A percentile compares a stretch with the other conserved stretches of the same genome.
These are phyloP conservation scores for Morinoia aosen DNA, from an alignment of 2,888 invertebrate species.

Conservation along the genomic window DNA sequence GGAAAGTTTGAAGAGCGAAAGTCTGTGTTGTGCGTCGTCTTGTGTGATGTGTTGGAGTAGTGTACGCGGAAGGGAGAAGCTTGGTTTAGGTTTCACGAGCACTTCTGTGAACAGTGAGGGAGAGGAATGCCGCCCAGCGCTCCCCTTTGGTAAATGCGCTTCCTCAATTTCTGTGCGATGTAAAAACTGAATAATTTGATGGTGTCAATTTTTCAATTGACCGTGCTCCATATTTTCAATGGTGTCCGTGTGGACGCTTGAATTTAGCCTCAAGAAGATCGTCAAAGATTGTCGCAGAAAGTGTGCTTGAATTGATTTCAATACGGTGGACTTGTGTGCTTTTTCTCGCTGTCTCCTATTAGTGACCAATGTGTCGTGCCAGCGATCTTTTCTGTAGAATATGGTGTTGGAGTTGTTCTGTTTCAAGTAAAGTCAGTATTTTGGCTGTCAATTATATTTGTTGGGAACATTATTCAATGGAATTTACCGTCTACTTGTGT, in stretches of 20 bases:
- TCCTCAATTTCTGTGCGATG: too few relatives aligned
- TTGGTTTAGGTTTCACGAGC: not conserved
- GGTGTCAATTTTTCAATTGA: too few relatives aligned
- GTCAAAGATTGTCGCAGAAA: not conserved
- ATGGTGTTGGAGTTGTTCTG: not conserved
- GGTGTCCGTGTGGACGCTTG: not conserved
- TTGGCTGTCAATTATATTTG: not conserved
- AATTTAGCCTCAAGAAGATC: not conserved
- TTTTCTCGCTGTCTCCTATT: too few relatives aligned
- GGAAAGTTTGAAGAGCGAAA: too few relatives aligned
- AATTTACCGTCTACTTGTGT: not conserved
- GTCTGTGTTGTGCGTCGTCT: too few relatives aligned
- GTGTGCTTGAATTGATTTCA: not conserved
- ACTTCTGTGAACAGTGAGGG: not conserved
- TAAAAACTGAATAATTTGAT: too few relatives aligned
- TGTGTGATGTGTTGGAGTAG: not conserved
- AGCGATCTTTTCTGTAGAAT: not conserved
- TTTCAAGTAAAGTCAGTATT: not conserved
- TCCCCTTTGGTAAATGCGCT: not conserved
- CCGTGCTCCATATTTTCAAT: not conserved
- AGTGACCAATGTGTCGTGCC: not conserved
- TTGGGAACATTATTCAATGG: not conserved
- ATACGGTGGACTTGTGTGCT: too few relatives aligned
- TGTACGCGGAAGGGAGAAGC: not conserved
- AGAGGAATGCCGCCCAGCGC: not conserved